A percentile compares a stretch with the other conserved stretches of the same genome.
phyloP scores from a whole-genome alignment of 2,797 vertebrate genomes.

The Apogon hyalosoma region DNA sequence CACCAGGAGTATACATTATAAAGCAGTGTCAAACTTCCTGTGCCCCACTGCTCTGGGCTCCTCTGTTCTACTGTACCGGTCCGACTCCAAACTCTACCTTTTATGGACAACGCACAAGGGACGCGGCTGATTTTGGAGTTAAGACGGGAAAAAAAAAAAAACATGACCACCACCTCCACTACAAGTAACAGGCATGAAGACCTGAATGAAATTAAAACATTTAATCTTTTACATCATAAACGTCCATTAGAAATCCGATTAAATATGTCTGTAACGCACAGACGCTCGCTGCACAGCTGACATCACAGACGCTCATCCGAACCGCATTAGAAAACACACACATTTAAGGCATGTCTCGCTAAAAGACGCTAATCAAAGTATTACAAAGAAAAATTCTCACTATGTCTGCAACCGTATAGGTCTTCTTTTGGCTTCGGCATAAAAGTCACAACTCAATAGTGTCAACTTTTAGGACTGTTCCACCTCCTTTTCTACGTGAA shows the following conservation, averaged over 20 bases:
- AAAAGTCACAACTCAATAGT: not conserved
- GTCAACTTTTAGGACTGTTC: not conserved
- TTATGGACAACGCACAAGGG: conserved; percentile 69
- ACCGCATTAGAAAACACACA: not conserved
- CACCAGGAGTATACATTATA: not conserved
- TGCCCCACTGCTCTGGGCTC: conserved; percentile 2
- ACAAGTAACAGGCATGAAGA: not conserved
- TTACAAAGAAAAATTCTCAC: accelerated
- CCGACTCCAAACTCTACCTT: conserved; percentile 64
- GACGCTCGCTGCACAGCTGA: not conserved
- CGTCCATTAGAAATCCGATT: not conserved
- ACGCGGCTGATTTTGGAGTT: conserved; percentile 1
- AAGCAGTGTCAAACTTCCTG: conserved; percentile 7
- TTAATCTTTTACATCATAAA: accelerated
- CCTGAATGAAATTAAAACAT: accelerated
- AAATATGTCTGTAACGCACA: not conserved
- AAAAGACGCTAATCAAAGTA: accelerated
- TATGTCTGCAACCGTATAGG: accelerated
- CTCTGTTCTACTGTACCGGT: conserved; percentile 1
- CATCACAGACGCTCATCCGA: not conserved
- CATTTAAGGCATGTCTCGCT: not conserved
- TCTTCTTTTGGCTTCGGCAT: not conserved
- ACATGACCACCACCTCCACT: not conserved
- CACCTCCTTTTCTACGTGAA: not conserved
- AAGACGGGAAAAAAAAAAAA: not conserved